phyloP scores from a whole-genome alignment of 2,113 vertebrate genomes.

The Gallinago undulata region DNA sequence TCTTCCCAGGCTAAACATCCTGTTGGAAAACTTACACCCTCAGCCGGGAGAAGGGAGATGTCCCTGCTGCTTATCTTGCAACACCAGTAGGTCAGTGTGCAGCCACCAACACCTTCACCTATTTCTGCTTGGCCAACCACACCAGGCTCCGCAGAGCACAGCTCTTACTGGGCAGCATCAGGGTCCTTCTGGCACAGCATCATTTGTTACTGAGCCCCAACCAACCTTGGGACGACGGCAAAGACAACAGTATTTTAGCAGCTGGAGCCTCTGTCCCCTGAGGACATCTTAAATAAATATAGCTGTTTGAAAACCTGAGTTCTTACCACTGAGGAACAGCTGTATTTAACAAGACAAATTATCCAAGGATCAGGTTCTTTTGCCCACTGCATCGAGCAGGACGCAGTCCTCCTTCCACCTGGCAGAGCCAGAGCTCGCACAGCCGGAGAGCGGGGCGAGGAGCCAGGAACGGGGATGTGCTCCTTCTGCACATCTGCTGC shows the following conservation, averaged over 20 bases:
- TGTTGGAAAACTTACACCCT: background rate
- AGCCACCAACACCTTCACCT: background rate
- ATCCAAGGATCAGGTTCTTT: background rate
- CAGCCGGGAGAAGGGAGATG: background rate
- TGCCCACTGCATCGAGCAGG: background rate
- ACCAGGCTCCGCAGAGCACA: background rate
- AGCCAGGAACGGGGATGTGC: background rate
- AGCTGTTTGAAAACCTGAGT: background rate
- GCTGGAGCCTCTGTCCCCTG: background rate
- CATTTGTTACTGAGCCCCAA: background rate
- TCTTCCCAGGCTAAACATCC: background rate
- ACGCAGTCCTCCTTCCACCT: background rate
- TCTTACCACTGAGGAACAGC: background rate
- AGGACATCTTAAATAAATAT: background rate
- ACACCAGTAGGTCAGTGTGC: background rate
- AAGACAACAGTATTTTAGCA: background rate
- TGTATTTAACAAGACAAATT: background rate
- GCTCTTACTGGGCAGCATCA: background rate
- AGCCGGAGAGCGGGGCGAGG: background rate
- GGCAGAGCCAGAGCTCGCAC: background rate
- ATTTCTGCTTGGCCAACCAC: background rate
- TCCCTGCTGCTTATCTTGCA: background rate
- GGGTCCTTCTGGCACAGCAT: background rate
- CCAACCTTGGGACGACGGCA: background rate
- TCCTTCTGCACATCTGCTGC: background rate